Evolutionary conservation across 37 sponge, comb jelly and placozoan genomes (phyloP).

Genomic region (Ephydatia muelleri): DNA sequence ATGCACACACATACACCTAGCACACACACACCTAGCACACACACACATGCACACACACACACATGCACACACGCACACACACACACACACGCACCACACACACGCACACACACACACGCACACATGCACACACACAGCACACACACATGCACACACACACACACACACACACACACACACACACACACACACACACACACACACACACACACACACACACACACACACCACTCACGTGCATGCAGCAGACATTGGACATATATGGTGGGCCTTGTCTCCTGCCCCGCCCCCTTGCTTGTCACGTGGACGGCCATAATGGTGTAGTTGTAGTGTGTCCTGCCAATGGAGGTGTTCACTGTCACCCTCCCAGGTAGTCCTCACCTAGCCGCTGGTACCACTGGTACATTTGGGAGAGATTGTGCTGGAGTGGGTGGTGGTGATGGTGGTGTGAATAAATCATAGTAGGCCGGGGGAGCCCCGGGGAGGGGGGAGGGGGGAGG

Average conservation of each 20-base stretch:
- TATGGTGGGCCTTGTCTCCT: constrained; percentile 37
- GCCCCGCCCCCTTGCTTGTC: background rate
- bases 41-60: constrained; percentile 5
- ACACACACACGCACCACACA: background rate
- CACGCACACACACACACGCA: background rate
- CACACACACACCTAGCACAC: no score
- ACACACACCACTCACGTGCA: constrained; percentile 43
- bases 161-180: constrained; percentile 23
- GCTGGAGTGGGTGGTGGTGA: constrained; percentile 24
- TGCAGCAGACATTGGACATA: constrained; percentile 76
- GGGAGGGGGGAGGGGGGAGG: no score
- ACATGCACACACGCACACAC: constrained; percentile 6
- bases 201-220: constrained; percentile 27
- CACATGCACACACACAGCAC: background rate
- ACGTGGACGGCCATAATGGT: constrained; percentile 71
- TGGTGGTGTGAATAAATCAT: no score
- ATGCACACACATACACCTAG: no score
- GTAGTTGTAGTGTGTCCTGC: constrained; percentile 40
- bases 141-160: background rate
- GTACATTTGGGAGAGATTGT: constrained; percentile 40
- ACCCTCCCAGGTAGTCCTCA: constrained; percentile 23
- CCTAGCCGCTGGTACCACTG: constrained; percentile 54
- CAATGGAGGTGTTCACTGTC: constrained; percentile 45
- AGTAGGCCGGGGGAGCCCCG: no score
- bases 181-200: constrained; percentile 21